A percentile compares a stretch with the other conserved stretches of the same genome.
Conservation (phyloP, 2,113 vertebrate species). For the Thermophis baileyi region DNA sequence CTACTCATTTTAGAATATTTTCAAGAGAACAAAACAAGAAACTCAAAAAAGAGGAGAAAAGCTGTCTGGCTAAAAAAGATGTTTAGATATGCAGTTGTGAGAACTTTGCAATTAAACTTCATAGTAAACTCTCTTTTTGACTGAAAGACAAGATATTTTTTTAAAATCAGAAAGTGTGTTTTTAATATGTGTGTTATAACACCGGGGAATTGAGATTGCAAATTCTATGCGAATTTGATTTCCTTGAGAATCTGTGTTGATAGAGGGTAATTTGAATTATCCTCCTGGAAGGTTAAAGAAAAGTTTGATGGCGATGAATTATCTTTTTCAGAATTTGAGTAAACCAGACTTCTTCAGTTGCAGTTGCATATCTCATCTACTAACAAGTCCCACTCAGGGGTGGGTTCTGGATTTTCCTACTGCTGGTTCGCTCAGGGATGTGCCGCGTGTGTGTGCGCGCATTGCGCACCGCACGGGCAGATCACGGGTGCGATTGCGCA, state of each 20-base stretch:
- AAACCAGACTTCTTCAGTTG: not conserved
- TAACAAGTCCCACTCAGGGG: not conserved
- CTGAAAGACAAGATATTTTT: not conserved
- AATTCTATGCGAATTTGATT: not conserved
- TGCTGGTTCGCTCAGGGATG: too few species aligned
- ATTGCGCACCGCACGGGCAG: too few species aligned
- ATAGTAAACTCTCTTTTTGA: not conserved
- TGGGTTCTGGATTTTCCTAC: too few species aligned
- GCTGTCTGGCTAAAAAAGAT: not conserved
- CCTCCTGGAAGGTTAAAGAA: not conserved
- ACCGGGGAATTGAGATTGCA: not conserved
- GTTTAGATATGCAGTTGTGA: not conserved
- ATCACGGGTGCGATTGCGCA: too few species aligned
- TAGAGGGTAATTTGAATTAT: not conserved
- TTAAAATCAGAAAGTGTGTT: not conserved
- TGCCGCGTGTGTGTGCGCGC: too few species aligned
- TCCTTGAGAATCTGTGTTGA: not conserved
- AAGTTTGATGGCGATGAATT: not conserved
- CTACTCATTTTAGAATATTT: not conserved
- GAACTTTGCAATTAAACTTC: not conserved
- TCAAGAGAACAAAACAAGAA: not conserved
- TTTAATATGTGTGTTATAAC: not conserved
- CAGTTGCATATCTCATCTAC: not conserved
- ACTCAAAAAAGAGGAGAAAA: not conserved
- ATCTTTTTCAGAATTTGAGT: not conserved